phyloP scores from a whole-genome alignment of 30 jellyfish, hydroid and myxozoan species.

The Hydractinia symbiolongicarpus region DNA sequence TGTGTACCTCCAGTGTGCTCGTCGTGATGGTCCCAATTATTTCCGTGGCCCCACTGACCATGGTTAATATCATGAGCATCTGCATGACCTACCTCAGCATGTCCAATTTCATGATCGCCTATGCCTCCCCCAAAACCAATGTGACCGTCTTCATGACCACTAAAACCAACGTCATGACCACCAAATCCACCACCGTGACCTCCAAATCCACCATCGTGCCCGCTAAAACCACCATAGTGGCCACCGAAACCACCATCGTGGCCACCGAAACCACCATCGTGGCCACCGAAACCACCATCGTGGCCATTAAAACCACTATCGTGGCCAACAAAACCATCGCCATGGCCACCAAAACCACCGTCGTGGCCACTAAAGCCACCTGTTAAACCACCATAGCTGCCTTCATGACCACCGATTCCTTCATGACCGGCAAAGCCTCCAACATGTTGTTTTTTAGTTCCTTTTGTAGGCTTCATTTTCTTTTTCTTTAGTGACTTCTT shows the following conservation, averaged over 20 bases:
- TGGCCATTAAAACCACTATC: conserved; percentile 41
- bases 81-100: conserved; percentile 29
- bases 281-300: conserved; percentile 30
- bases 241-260: conserved; percentile 50
- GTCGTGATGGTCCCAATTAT: conserved; percentile 80
- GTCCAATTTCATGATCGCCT: conserved; percentile 14
- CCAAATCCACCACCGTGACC: conserved; percentile 37
- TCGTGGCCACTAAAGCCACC: conserved; percentile 47
- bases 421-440: conserved; percentile 32
- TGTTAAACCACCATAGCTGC: conserved; percentile 21
- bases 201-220: conserved; percentile 39
- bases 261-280: conserved; percentile 40
- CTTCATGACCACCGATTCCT: conserved; percentile 42
- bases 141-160: conserved; percentile 39
- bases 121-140: conserved; percentile 16
- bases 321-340: conserved; percentile 35
- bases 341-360: conserved; percentile 51
- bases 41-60: conserved; percentile 63
- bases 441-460: conserved; percentile 19
- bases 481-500: conserved; percentile 8
- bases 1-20: conserved; percentile 74
- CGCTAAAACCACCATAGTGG: conserved; percentile 29
- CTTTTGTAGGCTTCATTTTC: conserved; percentile 24
- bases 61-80: conserved; percentile 45
- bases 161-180: conserved; percentile 36